phyloP scores from a whole-genome alignment of 1,140 invertebrate species.

The Eueides isabella region DNA sequence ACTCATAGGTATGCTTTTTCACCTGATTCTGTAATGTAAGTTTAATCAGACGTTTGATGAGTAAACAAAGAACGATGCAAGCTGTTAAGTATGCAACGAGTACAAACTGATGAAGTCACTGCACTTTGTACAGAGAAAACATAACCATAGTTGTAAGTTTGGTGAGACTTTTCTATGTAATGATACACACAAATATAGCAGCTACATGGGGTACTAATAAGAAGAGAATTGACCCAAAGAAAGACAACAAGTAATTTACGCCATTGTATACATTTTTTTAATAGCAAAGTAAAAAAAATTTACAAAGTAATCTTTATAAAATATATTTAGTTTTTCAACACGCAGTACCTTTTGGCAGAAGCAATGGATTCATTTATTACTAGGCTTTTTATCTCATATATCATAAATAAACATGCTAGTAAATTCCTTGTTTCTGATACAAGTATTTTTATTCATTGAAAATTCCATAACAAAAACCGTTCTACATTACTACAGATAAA shows the following conservation, averaged over 20 bases:
- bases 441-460: not conserved
- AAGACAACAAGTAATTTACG: not conserved
- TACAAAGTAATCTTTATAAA: too few species aligned
- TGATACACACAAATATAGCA: not conserved
- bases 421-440: too few species aligned
- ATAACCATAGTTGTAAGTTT: constrained; percentile 2
- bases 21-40: not conserved
- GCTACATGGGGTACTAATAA: not conserved
- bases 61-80: not conserved
- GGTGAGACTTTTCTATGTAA: not conserved
- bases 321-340: too few species aligned
- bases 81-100: constrained; percentile 20
- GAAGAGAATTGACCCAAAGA: too few species aligned
- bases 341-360: too few species aligned
- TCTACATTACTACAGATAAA: not conserved
- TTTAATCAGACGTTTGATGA: constrained; percentile 6
- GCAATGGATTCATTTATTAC: too few species aligned
- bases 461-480: not conserved
- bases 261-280: too few species aligned
- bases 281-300: too few species aligned
- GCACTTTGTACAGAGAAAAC: constrained; percentile 18
- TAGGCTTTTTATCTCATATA: too few species aligned
- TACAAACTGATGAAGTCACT: constrained; percentile 24
- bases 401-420: too few species aligned
- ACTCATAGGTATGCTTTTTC: too few species aligned